phyloP scores from a whole-genome alignment of 2,888 invertebrate genomes.

The Parapristionchus giblindavisi region DNA sequence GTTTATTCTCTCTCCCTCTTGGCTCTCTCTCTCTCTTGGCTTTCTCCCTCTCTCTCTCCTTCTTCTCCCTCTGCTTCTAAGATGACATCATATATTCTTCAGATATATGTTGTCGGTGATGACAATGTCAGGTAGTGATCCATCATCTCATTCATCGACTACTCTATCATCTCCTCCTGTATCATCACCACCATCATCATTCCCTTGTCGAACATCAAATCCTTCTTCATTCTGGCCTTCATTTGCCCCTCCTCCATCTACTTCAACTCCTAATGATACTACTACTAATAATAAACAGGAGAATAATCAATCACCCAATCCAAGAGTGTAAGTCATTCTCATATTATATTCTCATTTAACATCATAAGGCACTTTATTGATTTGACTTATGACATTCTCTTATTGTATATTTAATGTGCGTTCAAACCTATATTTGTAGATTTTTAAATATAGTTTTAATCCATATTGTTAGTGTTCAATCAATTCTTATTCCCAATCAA shows the following conservation, averaged over 20 bases:
- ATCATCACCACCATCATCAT: conserved; percentile 17
- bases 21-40: neutral
- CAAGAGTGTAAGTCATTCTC: conserved; percentile 14
- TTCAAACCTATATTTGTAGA: too few relatives aligned
- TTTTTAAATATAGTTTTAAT: too few relatives aligned
- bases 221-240: conserved; percentile 15
- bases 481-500: too few relatives aligned
- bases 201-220: neutral
- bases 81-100: conserved; percentile 1
- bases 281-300: neutral
- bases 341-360: neutral
- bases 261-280: conserved; percentile 9
- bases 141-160: too few relatives aligned
- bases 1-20: neutral
- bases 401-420: too few relatives aligned
- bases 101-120: conserved; percentile 35
- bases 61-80: neutral
- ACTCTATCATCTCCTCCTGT: too few relatives aligned
- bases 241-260: conserved; percentile 34
- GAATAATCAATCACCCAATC: neutral
- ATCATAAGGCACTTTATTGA: neutral
- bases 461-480: too few relatives aligned
- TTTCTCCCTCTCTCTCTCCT: neutral
- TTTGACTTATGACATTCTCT: neutral
- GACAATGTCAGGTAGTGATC: conserved; percentile 32